Evolutionary conservation across 2,888 invertebrate genomes (phyloP), one percentile per base, ranked within the genome.

Genomic region (Shargacucullia verbasci): DNA sequence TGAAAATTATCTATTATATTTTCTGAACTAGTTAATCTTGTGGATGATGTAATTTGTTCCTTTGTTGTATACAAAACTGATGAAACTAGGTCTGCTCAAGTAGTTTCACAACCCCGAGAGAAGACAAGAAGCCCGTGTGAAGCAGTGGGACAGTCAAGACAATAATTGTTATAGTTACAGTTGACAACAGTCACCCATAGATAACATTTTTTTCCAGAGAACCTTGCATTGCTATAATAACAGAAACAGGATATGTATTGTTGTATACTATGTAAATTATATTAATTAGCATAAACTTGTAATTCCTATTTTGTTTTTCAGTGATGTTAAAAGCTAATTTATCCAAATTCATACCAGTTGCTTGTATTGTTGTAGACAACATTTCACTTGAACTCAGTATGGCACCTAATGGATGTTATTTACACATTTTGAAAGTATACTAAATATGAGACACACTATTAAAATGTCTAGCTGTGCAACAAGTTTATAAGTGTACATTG

Each of bases 251-350:
- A 40, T 34, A 39, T 25, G 40, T 31, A 56, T 55, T 46, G 41
- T 50, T 8, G 48, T 52, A 50, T 46, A 41, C 49, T 7, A 48
- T 59, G 48, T 33, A 37, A 59, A 59, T 56, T 9, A 13, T 35
- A 13, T 14, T 34, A 12, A 59, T 63, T 63, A 40, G 29, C 63
- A 63, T 48, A 34, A 55, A 52, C 50, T 43, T 52, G 55, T 48
- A 7, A 29, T 29, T 45, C 41, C 39, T 50, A 14, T 47, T 45
- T 37, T 25, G 37, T 37, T 4, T 35, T 8, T 15, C 29, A 13
- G 37, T 40, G 44, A 31, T 9, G 43, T 11, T 35, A 39, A 13
- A 39, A 39, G 20, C 33, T 34, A 27, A 31, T 46, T 8, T 55
- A 41, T 15, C 27, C 37, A 41, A 41, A 55, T 43, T 40, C 6